Base-by-base conservation (phyloP, 2,888 invertebrate genomes). In the Watsonalla binaria region DNA sequence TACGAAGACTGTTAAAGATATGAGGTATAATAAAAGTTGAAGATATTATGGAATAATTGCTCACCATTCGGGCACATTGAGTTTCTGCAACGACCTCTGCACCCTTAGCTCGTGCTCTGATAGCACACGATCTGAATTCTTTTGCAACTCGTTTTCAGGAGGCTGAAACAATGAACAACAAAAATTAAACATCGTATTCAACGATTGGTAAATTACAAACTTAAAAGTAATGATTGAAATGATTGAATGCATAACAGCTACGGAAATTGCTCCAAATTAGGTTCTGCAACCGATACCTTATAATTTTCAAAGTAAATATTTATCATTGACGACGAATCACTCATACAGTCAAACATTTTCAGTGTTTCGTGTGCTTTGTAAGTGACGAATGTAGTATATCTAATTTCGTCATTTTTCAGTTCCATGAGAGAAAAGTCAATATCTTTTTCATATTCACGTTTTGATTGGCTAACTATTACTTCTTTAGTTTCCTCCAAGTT, bases 41-140 rank as follows among this genome's bases (percentile, higher is more conserved):
- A 33, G 14, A 45, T 13, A 5, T 45, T 47, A 39, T 6, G 47
- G 14, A 11, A 37, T 8, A 24, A 46, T 35, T 39, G 72, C 89
- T 84, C 55, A 98, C 98, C 98, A 98, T 83, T 98, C 97, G 59
- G 98, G 98, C 62, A 98, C 95, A 90, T 97, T 96, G 70, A 98
- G 94, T 78, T 97, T 96, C 88, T 98, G 97, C 76, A 98, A 90
- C 52, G 98, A 98, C 70, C 97, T 95, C 86, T 97, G 97, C 60
- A 98, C 96, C 67, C 98, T 94, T 65, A 98, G 92, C 88, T 98
- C 98, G 91, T 98, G 97, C 91, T 98, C 98, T 61, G 98, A 98
- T 78, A 97, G 94, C 78, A 95, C 94, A 59, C 96, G 93, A 79
- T 95, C 95, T 65, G 93, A 93, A 81, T 94, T 94, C 92, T 96